Base-by-base conservation (phyloP, 2,113 vertebrate genomes). In the Hystrix cristata region DNA sequence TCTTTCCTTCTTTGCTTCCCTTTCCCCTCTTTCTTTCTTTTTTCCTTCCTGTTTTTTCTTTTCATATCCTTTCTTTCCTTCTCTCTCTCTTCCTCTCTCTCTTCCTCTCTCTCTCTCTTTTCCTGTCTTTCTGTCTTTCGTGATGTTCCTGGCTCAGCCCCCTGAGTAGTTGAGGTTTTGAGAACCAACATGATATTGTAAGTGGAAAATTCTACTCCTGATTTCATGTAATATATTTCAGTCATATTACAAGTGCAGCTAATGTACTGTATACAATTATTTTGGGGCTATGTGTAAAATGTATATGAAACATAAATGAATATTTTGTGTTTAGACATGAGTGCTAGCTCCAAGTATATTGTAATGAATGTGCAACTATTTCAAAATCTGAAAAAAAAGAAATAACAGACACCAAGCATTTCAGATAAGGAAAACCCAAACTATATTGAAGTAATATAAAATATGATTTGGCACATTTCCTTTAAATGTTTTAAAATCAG, bases 401-500 rank as follows among this genome's bases (percentile, higher is more conserved):
- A 38, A 2, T 38, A 38, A 38, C 38, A 38, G 38, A 38, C 38
- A 38, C 29, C 15, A 48, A 71, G 21, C 5, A 29, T 51, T 74
- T 60, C 43, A 60, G 6, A n/a, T 13, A 86, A 69, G 53, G n/a
- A 25, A n/a, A 57, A 34, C 18, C 43, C 27, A 79, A 65, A 8
- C 38, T 78, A 5, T 60, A 64, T 72, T 43, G 3, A 27, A 62
- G 15, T 81, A n/a, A 78, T 92, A 62, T 10, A 84, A 59, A 93
- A 60, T 60, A 5, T 87, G 13, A 93, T 81, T 67, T 88, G 14
- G 7, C 9, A 5, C 78, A 85, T 65, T 78, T 81, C 25, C 34
- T 86, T 91, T 46, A 87, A 23, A 29, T 76, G 74, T 21, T 16
- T 93, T 69, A 85, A 97, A 85, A 82, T 18, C 7, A 82, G 9